A percentile compares a stretch with the other conserved stretches of the same genome.
Evolutionary conservation across 2,888 invertebrate genomes (phyloP).

Genomic region (Subacronicta megacephala): DNA sequence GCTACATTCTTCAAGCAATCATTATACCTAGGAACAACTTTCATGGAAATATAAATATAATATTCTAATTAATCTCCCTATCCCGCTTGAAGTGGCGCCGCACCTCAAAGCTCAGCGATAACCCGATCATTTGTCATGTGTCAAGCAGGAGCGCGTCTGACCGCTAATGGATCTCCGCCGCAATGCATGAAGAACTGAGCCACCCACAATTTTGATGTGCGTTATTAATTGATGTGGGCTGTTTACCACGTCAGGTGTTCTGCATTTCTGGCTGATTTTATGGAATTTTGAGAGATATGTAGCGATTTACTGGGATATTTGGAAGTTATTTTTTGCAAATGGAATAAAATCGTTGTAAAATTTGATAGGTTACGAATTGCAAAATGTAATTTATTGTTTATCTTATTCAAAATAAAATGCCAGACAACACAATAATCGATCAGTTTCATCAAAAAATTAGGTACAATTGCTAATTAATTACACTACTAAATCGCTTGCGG

Average conservation of each 20-base stretch:
- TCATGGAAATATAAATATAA: too few species aligned
- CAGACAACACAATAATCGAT: too few species aligned
- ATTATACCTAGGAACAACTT: too few species aligned
- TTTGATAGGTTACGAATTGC: too few species aligned
- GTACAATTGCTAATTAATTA: too few species aligned
- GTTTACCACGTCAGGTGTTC: slow-evolving; percentile 12
- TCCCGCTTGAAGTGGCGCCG: slow-evolving; percentile 23
- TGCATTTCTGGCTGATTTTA: slow-evolving; percentile 5
- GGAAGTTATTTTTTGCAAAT: slow-evolving; percentile 1
- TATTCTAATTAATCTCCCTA: slow-evolving; percentile 4
- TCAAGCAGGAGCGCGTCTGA: slow-evolving; percentile 55
- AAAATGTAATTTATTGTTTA: too few species aligned
- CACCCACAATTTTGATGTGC: slow-evolving; percentile 38
- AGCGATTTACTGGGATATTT: not conserved
- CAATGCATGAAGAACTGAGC: slow-evolving; percentile 50
- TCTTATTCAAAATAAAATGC: too few species aligned
- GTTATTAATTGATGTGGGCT: slow-evolving; percentile 50
- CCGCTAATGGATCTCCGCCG: slow-evolving; percentile 63
- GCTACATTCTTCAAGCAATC: too few species aligned
- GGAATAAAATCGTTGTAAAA: not conserved
- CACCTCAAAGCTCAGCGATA: slow-evolving; percentile 51
- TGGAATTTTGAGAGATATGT: slow-evolving; percentile 4
- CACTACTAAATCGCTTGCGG: too few species aligned
- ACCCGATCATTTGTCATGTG: slow-evolving; percentile 67
- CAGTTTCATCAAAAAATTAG: too few species aligned